Evolutionary conservation across 2,888 invertebrate species (phyloP).

Genomic region (Idaea biselata): DNA sequence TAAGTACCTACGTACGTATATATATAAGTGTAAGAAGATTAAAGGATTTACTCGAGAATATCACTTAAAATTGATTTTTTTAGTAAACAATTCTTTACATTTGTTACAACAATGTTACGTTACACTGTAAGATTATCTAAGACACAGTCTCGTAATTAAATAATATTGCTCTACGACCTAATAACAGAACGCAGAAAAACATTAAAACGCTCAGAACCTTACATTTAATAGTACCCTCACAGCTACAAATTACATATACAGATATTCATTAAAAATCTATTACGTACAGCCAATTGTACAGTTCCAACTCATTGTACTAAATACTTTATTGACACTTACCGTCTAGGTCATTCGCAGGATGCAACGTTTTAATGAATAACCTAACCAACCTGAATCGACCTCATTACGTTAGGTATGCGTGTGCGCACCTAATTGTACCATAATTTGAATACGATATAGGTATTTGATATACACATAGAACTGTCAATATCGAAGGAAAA

Average conservation of each 20-base stretch:
- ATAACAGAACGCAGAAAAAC: not conserved
- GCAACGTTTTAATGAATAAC: slow-evolving; percentile 36
- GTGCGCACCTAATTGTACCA: slow-evolving; percentile 35
- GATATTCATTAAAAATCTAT: not conserved
- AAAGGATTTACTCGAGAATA: not conserved
- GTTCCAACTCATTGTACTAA: slow-evolving; percentile 13
- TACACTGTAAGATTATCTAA: not conserved
- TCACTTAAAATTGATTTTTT: not conserved
- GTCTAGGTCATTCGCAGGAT: slow-evolving; percentile 36
- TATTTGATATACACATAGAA: too few species aligned
- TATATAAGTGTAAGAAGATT: too few species aligned
- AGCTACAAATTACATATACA: not conserved
- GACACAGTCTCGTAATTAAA: not conserved
- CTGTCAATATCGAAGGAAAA: too few species aligned
- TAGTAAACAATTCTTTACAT: too few species aligned
- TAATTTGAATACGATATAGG: not conserved
- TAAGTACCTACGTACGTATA: too few species aligned
- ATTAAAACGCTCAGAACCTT: not conserved
- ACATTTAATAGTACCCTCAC: not conserved
- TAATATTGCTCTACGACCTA: not conserved
- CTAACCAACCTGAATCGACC: slow-evolving; percentile 37
- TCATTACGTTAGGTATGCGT: slow-evolving; percentile 31
- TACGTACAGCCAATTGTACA: slow-evolving; percentile 8
- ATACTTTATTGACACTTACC: slow-evolving; percentile 24
- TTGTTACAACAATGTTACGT: too few species aligned